Conservation (phyloP, 2,797 vertebrate genomes). For the Taenioides sp. region DNA sequence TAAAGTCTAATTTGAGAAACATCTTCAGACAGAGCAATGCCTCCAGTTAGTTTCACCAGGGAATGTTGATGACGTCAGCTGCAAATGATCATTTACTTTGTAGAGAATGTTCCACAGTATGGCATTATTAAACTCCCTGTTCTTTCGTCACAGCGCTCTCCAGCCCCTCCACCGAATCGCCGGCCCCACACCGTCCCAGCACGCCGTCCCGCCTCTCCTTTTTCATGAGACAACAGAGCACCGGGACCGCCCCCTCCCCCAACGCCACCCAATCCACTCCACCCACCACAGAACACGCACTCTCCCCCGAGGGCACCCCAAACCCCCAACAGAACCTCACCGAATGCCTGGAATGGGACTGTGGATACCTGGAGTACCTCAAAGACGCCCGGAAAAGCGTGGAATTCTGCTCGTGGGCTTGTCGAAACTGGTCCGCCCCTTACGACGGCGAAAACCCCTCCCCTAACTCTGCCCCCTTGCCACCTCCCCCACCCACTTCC, state of each 20-base stretch:
- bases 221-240: slow-evolving; percentile 87
- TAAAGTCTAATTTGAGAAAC: too few relatives aligned
- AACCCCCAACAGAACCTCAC: slow-evolving; percentile 64
- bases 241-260: slow-evolving; percentile 44
- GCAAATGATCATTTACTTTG: too few relatives aligned
- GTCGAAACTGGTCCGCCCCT: slow-evolving; percentile 90
- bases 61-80: too few relatives aligned
- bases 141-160: slow-evolving; percentile 69
- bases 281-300: slow-evolving; percentile 52
- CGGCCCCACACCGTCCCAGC: slow-evolving; percentile 80
- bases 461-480: slow-evolving; percentile 66
- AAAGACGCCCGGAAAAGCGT: slow-evolving; percentile 84
- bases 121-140: background rate
- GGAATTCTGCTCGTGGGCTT: slow-evolving; percentile 87
- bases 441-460: slow-evolving; percentile 90
- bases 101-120: too few relatives aligned
- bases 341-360: slow-evolving; percentile 82
- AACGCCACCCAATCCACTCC: slow-evolving; percentile 44
- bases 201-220: slow-evolving; percentile 92
- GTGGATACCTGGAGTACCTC: slow-evolving; percentile 93
- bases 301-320: slow-evolving; percentile 79
- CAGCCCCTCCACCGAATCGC: slow-evolving; percentile 84
- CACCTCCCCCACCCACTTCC: slow-evolving; percentile 62
- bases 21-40: too few relatives aligned
- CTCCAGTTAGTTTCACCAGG: too few relatives aligned